These are phyloP conservation scores for Thymelicus lineola DNA, from an alignment of 2,888 invertebrate genomes.

Conservation along the genomic window DNA sequence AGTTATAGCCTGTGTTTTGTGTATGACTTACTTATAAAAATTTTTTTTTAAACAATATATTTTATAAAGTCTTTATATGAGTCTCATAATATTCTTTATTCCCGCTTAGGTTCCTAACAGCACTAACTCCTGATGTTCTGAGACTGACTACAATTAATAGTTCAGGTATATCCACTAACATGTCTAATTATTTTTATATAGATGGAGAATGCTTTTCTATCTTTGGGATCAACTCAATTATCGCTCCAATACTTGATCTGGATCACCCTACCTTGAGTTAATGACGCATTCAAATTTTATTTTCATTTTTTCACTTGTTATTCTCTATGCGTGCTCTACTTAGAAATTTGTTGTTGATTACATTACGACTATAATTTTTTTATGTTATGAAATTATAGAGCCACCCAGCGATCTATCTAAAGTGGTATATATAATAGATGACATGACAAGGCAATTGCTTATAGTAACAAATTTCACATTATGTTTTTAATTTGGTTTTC, in stretches of 20 bases:
- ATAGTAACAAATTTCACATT: too few species aligned
- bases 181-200: constrained; percentile 51
- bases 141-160: constrained; percentile 84
- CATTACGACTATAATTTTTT: too few species aligned
- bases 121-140: constrained; percentile 83
- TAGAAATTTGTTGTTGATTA: too few species aligned
- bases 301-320: not conserved
- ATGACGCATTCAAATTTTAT: not conserved
- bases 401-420: too few species aligned
- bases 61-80: constrained; percentile 45
- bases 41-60: constrained; percentile 42
- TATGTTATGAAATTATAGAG: too few species aligned
- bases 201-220: constrained; percentile 81
- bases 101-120: constrained; percentile 83
- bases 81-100: constrained; percentile 51
- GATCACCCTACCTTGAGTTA: not conserved
- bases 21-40: not conserved
- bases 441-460: too few species aligned
- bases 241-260: constrained; percentile 11
- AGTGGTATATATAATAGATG: too few species aligned
- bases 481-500: too few species aligned
- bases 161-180: constrained; percentile 78
- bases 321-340: too few species aligned
- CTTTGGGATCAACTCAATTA: constrained; percentile 41
- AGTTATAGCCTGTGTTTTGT: not conserved